Conservation (phyloP, 2,113 vertebrate species). For the Sciurus niger region DNA sequence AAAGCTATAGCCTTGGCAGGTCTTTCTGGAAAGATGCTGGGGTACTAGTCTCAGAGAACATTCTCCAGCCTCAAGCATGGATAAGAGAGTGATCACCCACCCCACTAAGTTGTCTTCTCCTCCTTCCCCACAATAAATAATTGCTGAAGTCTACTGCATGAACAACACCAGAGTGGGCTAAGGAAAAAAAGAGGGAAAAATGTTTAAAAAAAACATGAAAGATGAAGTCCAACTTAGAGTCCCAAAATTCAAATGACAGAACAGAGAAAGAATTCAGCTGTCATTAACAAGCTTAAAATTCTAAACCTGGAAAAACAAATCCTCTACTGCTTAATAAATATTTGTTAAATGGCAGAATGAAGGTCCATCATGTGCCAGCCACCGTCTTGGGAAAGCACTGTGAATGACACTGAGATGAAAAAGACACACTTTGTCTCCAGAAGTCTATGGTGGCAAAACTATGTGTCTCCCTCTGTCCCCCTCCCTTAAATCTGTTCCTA, state of each 20-base stretch:
- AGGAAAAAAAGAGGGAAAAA: not conserved
- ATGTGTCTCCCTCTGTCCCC: fast-evolving
- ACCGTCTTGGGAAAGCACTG: not conserved
- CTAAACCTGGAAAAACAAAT: conserved; percentile 70
- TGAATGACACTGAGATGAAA: not conserved
- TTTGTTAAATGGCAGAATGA: conserved; percentile 44
- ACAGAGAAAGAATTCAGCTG: conserved; percentile 66
- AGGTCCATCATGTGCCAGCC: not conserved
- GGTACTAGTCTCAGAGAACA: not conserved
- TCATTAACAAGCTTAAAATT: conserved; percentile 66
- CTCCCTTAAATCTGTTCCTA: not conserved
- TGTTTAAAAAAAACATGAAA: not conserved
- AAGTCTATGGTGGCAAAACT: not conserved
- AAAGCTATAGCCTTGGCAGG: not conserved
- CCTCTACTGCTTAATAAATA: conserved; percentile 65
- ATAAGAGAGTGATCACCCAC: not conserved
- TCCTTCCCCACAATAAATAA: not conserved
- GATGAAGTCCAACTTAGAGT: conserved; percentile 49
- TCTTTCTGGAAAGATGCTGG: not conserved
- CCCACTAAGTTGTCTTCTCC: not conserved
- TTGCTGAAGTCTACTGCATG: not conserved
- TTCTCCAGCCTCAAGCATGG: not conserved
- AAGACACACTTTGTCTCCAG: not conserved
- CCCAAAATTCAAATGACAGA: conserved; percentile 65
- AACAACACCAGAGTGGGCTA: not conserved